Evolutionary conservation across 2,888 invertebrate species (phyloP).

Genomic region (Punctoribates punctum): DNA sequence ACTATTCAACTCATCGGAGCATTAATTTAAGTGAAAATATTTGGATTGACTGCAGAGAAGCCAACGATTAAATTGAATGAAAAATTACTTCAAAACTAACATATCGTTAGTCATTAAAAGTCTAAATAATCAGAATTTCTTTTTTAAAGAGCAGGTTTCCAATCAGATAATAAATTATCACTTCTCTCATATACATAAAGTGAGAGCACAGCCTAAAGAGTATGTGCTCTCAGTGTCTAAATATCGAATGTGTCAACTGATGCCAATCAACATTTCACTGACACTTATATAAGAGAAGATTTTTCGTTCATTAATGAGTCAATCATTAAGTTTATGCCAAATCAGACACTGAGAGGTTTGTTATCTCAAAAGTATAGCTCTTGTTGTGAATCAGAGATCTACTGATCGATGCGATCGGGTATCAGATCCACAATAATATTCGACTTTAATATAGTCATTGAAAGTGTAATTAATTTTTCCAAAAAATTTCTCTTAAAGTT

Average conservation of each 20-base stretch:
- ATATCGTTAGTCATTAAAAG: not conserved
- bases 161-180: slow-evolving; percentile 35
- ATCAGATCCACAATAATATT: not conserved
- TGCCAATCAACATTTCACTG: slow-evolving; percentile 24
- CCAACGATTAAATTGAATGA: not conserved
- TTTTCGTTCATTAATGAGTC: slow-evolving; percentile 12
- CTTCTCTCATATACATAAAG: not conserved
- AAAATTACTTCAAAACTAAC: not conserved
- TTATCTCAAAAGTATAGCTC: not conserved
- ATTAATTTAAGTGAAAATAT: not conserved
- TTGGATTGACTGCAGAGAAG: not conserved
- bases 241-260: slow-evolving; percentile 5
- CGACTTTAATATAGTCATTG: not conserved
- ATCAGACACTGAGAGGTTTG: not conserved
- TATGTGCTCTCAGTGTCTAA: not conserved
- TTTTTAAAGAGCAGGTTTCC: slow-evolving; percentile 23
- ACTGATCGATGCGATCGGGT: too few relatives aligned
- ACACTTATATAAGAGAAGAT: not conserved
- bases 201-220: not conserved
- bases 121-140: not conserved
- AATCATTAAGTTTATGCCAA: not conserved
- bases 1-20: not conserved
- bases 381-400: too few relatives aligned
- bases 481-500: not conserved
- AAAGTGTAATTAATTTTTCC: not conserved